Percentiles rank a stretch among this genome's conserved stretches.
Evolutionary conservation across 30 jellyfish, hydroid and myxozoan species (phyloP).

Genomic region (Chrysaora quinquecirrha): DNA sequence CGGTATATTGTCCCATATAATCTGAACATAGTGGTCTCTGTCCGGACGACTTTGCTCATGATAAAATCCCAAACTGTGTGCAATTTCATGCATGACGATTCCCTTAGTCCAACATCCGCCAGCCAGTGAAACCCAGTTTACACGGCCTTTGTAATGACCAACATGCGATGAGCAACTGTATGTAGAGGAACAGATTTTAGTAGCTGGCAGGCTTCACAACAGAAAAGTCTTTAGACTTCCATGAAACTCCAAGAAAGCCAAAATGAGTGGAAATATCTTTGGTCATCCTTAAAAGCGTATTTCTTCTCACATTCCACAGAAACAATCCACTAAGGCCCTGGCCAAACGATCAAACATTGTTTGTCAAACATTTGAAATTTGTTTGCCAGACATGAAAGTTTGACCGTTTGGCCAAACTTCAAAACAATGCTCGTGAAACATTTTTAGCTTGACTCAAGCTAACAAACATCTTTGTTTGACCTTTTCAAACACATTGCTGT

Average conservation of each 20-base stretch:
- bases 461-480: too few species aligned
- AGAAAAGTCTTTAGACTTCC: background rate
- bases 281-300: background rate
- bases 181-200: background rate
- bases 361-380: too few species aligned
- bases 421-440: too few species aligned
- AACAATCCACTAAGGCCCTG: background rate
- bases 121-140: slow-evolving; percentile 43
- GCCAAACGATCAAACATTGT: too few species aligned
- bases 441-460: background rate
- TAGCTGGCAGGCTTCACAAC: background rate
- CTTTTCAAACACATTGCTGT: too few species aligned
- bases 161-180: slow-evolving; percentile 56
- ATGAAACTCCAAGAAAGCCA: background rate
- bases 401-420: too few species aligned
- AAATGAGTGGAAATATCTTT: background rate
- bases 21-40: slow-evolving; percentile 49
- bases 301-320: too few species aligned
- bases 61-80: slow-evolving; percentile 54
- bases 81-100: slow-evolving; percentile 55
- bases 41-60: slow-evolving; percentile 63
- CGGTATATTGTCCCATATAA: slow-evolving; percentile 50
- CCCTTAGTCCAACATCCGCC: slow-evolving; percentile 61
- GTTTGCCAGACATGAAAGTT: too few species aligned
- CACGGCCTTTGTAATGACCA: slow-evolving; percentile 35